Conservation (phyloP, 2,888 invertebrate genomes). For the Drosophila paramelanica region DNA sequence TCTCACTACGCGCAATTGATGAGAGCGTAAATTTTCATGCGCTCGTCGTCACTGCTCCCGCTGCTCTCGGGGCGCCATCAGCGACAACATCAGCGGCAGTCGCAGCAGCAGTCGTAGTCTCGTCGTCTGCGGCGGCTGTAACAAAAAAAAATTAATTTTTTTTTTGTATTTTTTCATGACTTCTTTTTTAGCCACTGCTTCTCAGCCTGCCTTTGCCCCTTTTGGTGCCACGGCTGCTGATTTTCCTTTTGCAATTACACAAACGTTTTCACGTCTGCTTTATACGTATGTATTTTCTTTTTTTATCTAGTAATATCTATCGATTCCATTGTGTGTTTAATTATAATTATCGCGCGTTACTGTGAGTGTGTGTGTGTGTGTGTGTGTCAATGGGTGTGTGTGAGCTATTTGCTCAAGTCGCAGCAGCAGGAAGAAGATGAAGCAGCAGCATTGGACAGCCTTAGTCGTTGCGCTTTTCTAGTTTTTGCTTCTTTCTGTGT, state of each 20-base stretch:
- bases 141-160: slow-evolving; percentile 42
- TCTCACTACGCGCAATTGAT: slow-evolving; percentile 71
- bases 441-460: slow-evolving; percentile 50
- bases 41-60: slow-evolving; percentile 46
- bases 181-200: slow-evolving; percentile 53
- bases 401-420: slow-evolving; percentile 45
- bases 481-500: slow-evolving; percentile 41
- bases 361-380: slow-evolving; percentile 23
- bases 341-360: slow-evolving; percentile 67
- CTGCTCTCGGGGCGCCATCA: slow-evolving; percentile 48
- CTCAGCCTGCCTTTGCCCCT: slow-evolving; percentile 29
- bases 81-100: slow-evolving; percentile 23
- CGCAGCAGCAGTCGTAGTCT: slow-evolving; percentile 50
- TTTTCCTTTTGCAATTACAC: slow-evolving; percentile 63
- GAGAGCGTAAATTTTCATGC: slow-evolving; percentile 77
- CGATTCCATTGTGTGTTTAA: slow-evolving; percentile 80
- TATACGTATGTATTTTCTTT: slow-evolving; percentile 9
- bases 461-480: slow-evolving; percentile 70
- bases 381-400: slow-evolving; percentile 16
- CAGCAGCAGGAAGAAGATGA: slow-evolving; percentile 37
- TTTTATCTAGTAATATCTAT: slow-evolving; percentile 69
- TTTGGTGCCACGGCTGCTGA: slow-evolving; percentile 34
- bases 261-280: slow-evolving; percentile 57
- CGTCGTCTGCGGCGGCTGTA: slow-evolving; percentile 78
- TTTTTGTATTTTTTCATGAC: slow-evolving; percentile 56